Evolutionary conservation across 2,113 vertebrate genomes (phyloP), one percentile per base, ranked within the genome.

Genomic region (Malaclemys terrapin): DNA sequence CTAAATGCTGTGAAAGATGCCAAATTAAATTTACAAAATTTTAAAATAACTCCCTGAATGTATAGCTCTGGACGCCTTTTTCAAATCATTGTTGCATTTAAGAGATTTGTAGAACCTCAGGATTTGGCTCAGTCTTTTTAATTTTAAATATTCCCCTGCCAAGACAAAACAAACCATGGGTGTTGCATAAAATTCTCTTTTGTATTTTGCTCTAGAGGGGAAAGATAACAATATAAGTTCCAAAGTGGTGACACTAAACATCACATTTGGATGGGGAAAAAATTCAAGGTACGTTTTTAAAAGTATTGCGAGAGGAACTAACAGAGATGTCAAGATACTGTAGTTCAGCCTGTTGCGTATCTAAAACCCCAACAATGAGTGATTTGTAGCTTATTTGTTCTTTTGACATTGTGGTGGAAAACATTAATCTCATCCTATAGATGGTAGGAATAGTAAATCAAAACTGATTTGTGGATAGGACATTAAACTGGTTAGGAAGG

Each of bases 231-330:
- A 95, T 75, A 95, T 81, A 94, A 89, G 93, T 90, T 85, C 29
- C 89, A 93, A 95, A 93, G 89, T n/a, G 88, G 94, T 50, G 95
- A 95, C 92, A 89, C 49, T 98, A 95, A 81, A 97, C 94, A 94
- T 95, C 96, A 80, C 13, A 62, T 72, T 93, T 97, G 82, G 59
- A 56, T 84, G n/a, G 49, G 53, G 57, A 94, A 38, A 47, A 29
- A 10, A 56, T 89, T 82, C 89, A 94, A 88, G 93, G 47, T 62
- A 90, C 95, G 89, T 84, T 93, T 94, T 90, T 78, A 3, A 91
- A 96, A 96, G 87, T 91, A 82, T 94, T 95, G 96, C 92, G 83
- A 92, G 89, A 93, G 89, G 95, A 92, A 79, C 84, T 88, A 95
- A 94, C 84, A 93, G 89, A 96, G 96, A 97, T 94, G 94, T 96